phyloP scores from a whole-genome alignment of 2,113 vertebrate species.

The Syngnathus typhle region DNA sequence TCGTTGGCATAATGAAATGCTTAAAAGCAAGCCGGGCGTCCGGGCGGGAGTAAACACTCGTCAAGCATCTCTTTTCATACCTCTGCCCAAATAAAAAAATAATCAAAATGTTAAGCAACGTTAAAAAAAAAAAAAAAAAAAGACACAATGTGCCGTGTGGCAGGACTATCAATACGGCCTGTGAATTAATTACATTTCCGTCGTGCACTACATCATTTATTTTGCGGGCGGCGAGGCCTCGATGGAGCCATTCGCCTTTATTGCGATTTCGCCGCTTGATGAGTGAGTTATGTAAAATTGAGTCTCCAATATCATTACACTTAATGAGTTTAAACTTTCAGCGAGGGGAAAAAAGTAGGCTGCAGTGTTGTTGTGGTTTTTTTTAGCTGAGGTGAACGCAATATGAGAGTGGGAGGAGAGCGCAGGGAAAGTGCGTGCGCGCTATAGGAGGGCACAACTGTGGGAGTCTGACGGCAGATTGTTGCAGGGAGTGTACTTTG shows the following conservation, averaged over 20 bases:
- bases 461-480: slow-evolving; percentile 57
- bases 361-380: slow-evolving; percentile 37
- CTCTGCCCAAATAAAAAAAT: slow-evolving; percentile 41
- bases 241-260: slow-evolving; percentile 96
- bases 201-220: slow-evolving; percentile 97
- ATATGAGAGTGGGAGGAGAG: slow-evolving; percentile 58
- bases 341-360: slow-evolving; percentile 31
- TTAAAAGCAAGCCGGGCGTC: slow-evolving; percentile 65
- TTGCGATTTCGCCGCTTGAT: slow-evolving; percentile 94
- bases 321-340: slow-evolving; percentile 91
- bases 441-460: slow-evolving; percentile 45
- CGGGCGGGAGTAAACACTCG: slow-evolving; percentile 61
- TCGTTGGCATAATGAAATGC: slow-evolving; percentile 67
- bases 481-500: slow-evolving; percentile 31
- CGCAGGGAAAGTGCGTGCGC: slow-evolving; percentile 51
- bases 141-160: slow-evolving; percentile 83
- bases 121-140: slow-evolving; percentile 76
- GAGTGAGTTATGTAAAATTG: slow-evolving; percentile 94
- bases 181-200: slow-evolving; percentile 99
- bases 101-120: slow-evolving; percentile 97
- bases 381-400: slow-evolving; percentile 46
- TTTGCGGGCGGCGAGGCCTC: slow-evolving; percentile 88
- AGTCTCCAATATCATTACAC: slow-evolving; percentile 94
- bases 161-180: slow-evolving; percentile 99
- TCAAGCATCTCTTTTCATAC: slow-evolving; percentile 63